These are phyloP conservation scores for Volucella bombylans DNA, from an alignment of 2,888 invertebrate genomes.

Conservation along the genomic window DNA sequence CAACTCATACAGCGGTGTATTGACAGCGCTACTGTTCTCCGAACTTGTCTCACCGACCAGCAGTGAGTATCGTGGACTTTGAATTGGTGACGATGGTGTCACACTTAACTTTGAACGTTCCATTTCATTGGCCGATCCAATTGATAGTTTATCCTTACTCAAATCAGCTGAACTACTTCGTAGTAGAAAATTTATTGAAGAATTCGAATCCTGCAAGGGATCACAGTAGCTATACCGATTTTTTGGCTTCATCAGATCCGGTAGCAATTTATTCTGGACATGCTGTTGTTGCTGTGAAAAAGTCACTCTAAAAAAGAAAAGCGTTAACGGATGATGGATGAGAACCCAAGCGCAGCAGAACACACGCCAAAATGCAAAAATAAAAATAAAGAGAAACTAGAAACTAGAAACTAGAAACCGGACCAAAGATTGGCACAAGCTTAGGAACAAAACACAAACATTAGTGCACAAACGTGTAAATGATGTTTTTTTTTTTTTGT, in stretches of 20 bases:
- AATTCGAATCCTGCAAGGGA: conserved; percentile 66
- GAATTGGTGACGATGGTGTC: conserved; percentile 81
- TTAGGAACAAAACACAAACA: conserved; percentile 39
- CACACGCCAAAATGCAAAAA: conserved; percentile 59
- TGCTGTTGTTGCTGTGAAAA: conserved; percentile 72
- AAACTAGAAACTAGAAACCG: conserved; percentile 55
- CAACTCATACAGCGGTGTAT: conserved; percentile 82
- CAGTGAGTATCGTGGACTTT: conserved; percentile 82
- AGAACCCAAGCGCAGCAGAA: conserved; percentile 20
- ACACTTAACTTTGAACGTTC: conserved; percentile 79
- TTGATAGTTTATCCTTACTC: conserved; percentile 74
- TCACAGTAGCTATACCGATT: conserved; percentile 79
- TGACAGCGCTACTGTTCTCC: conserved; percentile 82
- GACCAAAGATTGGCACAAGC: conserved; percentile 68
- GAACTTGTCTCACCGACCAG: conserved; percentile 82
- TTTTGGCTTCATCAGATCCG: conserved; percentile 76
- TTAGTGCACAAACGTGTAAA: conserved; percentile 36
- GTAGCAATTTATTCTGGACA: conserved; percentile 74
- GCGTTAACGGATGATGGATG: conserved; percentile 25
- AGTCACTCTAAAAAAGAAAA: conserved; percentile 62
- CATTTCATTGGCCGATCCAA: conserved; percentile 75
- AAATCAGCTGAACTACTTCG: conserved; percentile 77
- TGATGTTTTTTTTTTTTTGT: not conserved
- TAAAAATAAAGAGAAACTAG: conserved; percentile 29
- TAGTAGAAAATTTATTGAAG: conserved; percentile 75